Evolutionary conservation across 2,113 vertebrate genomes (phyloP), one percentile per base, ranked within the genome.

Genomic region (Pavo muticus): DNA sequence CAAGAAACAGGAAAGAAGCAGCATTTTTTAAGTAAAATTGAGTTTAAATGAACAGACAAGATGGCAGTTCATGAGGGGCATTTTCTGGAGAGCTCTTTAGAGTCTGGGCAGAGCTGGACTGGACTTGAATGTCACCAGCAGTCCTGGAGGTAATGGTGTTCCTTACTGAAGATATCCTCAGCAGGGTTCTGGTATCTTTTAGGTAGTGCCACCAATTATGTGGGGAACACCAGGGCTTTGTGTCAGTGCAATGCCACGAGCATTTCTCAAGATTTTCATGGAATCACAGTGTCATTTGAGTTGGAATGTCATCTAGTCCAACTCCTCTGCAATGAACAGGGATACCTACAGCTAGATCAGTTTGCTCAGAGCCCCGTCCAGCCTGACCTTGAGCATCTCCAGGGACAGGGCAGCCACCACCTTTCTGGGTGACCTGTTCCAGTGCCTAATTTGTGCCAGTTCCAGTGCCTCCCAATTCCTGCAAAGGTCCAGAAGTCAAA

Each of bases 151-250:
- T 30, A 5, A 29, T 56, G 3, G 11, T 35, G 80, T 74, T 59
- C 37, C 72, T 81, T 54, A 69, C 23, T 56, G 37, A 23, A 82
- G 1, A 13, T 77, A 15, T 44, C 76, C 67, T 77, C 69, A 56
- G 17, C 0, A 3, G 68, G 81, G 4, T 83, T 76, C 40, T 75
- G n/a, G 10, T 37, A 63, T 76, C 54, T 87, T 2, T 67, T 45
- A 18, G 2, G 19, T 44, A 44, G 19, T 2, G 2, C 27, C 3
- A 0, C 48, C 7, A 1, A 21, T 90, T 80, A 39, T 47, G 54
- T 68, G 32, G 56, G 29, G 72, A 68, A 90, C 92, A 80, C 12
- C 23, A 16, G 9, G 11, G 27, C 32, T 67, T 73, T 16, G 6
- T 54, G 16, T 74, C 59, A 87, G 57, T 48, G 12, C 18, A 42